Evolutionary conservation across 92 coral and sea anemone genomes (phyloP).

Genomic region (Heteractis magnifica): DNA sequence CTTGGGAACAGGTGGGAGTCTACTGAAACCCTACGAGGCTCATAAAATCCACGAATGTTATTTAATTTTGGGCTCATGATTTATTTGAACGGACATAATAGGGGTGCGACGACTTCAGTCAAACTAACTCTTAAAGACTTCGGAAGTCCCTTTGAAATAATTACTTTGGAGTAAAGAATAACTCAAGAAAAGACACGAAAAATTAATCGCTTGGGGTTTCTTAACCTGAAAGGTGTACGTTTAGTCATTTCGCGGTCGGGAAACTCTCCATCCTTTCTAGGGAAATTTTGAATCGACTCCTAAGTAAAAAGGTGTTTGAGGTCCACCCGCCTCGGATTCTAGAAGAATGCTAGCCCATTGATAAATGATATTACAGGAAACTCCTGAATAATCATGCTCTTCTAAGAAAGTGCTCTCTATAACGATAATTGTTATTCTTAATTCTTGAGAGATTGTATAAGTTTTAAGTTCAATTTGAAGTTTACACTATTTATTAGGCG

Average conservation of each 20-base stretch:
- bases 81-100: constrained; percentile 76
- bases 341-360: constrained; percentile 3
- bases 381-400: constrained; percentile 1
- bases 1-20: constrained; percentile 61
- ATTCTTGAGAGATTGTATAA: constrained; percentile 3
- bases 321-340: background rate
- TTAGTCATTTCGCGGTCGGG: constrained; percentile 36
- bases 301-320: constrained; percentile 9
- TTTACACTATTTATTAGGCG: constrained; percentile 20
- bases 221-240: background rate
- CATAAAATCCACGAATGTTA: constrained; percentile 75
- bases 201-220: constrained; percentile 7
- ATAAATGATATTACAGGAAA: constrained; percentile 4
- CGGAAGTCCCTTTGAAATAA: constrained; percentile 55
- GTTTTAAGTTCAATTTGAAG: constrained; percentile 21
- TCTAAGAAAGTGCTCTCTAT: constrained; percentile 19
- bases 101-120: constrained; percentile 44
- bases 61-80: constrained; percentile 78
- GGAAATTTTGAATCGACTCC: background rate
- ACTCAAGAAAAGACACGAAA: constrained; percentile 16
- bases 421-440: constrained; percentile 2
- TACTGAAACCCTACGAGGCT: constrained; percentile 77
- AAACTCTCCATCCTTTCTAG: background rate
- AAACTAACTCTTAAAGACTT: constrained; percentile 33
- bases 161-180: constrained; percentile 33